phyloP scores from a whole-genome alignment of 2,888 invertebrate species.

The Calliphora vomitoria region DNA sequence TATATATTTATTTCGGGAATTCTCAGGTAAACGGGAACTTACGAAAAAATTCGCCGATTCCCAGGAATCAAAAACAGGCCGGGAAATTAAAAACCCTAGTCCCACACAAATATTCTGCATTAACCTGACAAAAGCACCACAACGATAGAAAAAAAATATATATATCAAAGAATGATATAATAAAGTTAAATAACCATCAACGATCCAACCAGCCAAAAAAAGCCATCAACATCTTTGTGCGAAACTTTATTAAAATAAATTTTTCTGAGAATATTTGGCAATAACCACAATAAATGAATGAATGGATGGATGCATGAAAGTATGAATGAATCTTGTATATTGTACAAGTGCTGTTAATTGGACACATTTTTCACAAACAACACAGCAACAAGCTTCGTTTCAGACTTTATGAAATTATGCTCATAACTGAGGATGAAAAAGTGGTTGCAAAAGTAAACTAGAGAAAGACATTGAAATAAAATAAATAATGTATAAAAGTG shows the following conservation, averaged over 20 bases:
- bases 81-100: no score
- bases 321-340: background rate
- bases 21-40: no score
- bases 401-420: conserved; percentile 37
- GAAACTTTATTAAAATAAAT: conserved; percentile 45
- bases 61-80: no score
- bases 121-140: background rate
- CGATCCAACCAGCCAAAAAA: conserved; percentile 5
- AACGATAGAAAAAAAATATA: background rate
- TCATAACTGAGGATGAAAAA: background rate
- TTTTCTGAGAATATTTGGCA: conserved; percentile 33
- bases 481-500: conserved; percentile 12
- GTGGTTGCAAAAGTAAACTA: background rate
- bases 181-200: conserved; percentile 14
- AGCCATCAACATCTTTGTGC: conserved; percentile 12
- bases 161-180: background rate
- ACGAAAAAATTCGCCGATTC: no score
- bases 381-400: conserved; percentile 11
- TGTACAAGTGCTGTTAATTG: conserved; percentile 53
- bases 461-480: background rate
- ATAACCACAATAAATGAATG: conserved; percentile 38
- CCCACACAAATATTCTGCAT: background rate
- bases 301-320: background rate
- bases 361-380: conserved; percentile 32
- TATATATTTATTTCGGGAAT: no score